phyloP scores from a whole-genome alignment of 2,888 invertebrate species.

The Ptychoptera albimana region DNA sequence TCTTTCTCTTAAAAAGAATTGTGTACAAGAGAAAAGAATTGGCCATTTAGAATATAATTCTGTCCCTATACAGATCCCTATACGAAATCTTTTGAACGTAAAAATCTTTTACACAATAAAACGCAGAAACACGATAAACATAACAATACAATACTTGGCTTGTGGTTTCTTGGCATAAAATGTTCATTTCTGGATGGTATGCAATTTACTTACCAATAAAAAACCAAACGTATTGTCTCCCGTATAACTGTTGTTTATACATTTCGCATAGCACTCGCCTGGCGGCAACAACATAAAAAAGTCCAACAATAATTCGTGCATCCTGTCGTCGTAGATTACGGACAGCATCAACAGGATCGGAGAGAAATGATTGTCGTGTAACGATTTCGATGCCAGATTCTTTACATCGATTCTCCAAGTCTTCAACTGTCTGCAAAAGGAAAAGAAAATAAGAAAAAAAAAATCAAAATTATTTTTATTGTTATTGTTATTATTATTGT shows the following conservation, averaged over 20 bases:
- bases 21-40: no score
- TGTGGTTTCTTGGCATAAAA: no score
- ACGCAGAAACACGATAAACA: no score
- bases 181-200: no score
- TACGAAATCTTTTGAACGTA: no score
- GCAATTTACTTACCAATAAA: slow-evolving; percentile 65
- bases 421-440: slow-evolving; percentile 76
- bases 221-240: slow-evolving; percentile 96
- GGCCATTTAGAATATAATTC: no score
- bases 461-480: background rate
- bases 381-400: slow-evolving; percentile 88
- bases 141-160: no score
- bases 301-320: slow-evolving; percentile 91
- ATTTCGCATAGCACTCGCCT: slow-evolving; percentile 92
- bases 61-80: no score
- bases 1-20: no score
- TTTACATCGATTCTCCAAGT: slow-evolving; percentile 86
- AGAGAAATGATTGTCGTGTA: slow-evolving; percentile 90
- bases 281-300: slow-evolving; percentile 97
- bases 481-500: no score
- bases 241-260: slow-evolving; percentile 84
- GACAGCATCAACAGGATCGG: slow-evolving; percentile 93
- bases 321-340: slow-evolving; percentile 88
- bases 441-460: slow-evolving; percentile 7
- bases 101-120: no score